Base-by-base conservation (phyloP, 2,113 vertebrate genomes). In the Channa maculata region DNA sequence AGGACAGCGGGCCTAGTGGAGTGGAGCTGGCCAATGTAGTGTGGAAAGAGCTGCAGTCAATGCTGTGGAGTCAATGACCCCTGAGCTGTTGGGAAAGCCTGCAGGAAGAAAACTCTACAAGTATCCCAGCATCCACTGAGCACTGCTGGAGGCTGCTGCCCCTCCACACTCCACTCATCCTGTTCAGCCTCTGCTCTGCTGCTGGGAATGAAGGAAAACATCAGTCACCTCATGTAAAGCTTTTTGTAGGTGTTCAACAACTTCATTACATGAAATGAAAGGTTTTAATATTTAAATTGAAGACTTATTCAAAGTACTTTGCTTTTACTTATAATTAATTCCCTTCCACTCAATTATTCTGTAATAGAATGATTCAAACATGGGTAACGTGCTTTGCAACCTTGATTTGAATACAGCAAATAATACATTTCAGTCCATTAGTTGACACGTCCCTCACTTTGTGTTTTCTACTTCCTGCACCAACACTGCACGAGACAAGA, bases 21-120 rank as follows among this genome's bases (percentile, higher is more conserved):
- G 83, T 72, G 79, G 43, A 77, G 69, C 67, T 78, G 52, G 69
- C 62, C 85, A 92, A 86, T 90, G 91, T 86, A 84, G 88, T 91
- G 87, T 89, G 86, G 72, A 80, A 80, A 88, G 89, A 90, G 82
- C 83, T 85, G 73, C 66, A 80, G 86, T 91, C 83, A 84, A 63
- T 69, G 75, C 90, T 92, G 92, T 87, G 90, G 82, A 92, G 91
- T 89, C 91, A 94, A 92, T 93, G 92, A 93, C 86, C 92, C 86
- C 88, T 80, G 77, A 85, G 90, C 77, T 8, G 0, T 44, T 50
- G 44, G 77, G 76, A 69, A 65, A 50, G 52, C 81, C 83, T 83
- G 79, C 65, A 65, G 76, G 66, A 83, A 24, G 64, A 70, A 77
- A 82, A 68, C 63, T 71, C 65, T 53, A 83, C 55, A 38, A 83